phyloP scores from a whole-genome alignment of 2,888 invertebrate species.

The Athalia cordata region DNA sequence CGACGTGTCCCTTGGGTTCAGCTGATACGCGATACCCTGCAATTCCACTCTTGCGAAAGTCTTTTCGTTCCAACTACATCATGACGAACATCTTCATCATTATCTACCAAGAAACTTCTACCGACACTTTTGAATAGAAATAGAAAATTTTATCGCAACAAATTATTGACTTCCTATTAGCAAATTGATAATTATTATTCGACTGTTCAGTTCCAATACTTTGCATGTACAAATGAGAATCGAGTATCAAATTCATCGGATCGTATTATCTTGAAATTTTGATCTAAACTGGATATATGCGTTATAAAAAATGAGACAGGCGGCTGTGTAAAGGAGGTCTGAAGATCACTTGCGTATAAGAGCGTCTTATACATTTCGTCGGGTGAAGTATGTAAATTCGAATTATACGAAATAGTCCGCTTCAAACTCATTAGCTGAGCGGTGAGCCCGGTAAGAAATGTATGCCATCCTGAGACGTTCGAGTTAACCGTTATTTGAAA shows the following conservation, averaged over 20 bases:
- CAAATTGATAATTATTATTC: too few species aligned
- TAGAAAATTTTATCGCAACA: not conserved
- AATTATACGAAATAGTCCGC: slow-evolving; percentile 13
- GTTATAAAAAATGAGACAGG: too few species aligned
- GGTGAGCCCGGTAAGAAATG: slow-evolving; percentile 21
- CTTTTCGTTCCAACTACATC: slow-evolving; percentile 27
- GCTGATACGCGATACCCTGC: slow-evolving; percentile 11
- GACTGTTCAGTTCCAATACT: too few species aligned
- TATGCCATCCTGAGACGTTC: slow-evolving; percentile 27
- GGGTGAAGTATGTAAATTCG: not conserved
- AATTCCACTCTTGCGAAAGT: slow-evolving; percentile 36
- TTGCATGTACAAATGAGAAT: too few species aligned
- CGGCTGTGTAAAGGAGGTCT: too few species aligned
- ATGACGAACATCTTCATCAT: not conserved
- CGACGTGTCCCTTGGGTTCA: slow-evolving; percentile 20
- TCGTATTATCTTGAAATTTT: too few species aligned
- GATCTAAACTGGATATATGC: too few species aligned
- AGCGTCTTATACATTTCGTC: not conserved
- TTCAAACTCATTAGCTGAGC: slow-evolving; percentile 16
- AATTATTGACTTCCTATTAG: too few species aligned
- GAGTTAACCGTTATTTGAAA: slow-evolving; percentile 39
- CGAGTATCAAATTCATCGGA: too few species aligned
- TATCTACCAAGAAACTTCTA: slow-evolving; percentile 3
- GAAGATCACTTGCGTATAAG: too few species aligned
- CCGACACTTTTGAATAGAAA: not conserved